Conservation (phyloP, 2,888 invertebrate genomes). For the Melikaiella ostensackeni region DNA sequence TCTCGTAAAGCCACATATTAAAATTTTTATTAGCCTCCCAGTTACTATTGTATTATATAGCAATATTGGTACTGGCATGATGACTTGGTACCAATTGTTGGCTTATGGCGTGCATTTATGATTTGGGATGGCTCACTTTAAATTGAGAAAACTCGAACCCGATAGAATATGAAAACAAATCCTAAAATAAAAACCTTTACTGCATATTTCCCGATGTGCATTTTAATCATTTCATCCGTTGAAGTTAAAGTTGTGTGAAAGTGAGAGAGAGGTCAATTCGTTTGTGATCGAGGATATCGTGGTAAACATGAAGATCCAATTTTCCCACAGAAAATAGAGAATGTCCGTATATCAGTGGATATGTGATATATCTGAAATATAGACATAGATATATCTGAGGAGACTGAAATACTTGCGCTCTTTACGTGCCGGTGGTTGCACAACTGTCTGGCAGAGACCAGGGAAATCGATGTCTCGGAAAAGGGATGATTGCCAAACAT, state of each 20-base stretch:
- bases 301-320: constrained; percentile 40
- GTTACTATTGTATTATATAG: too few relatives aligned
- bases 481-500: constrained; percentile 28
- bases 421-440: constrained; percentile 37
- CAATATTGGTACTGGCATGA: too few relatives aligned
- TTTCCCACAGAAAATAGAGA: constrained; percentile 37
- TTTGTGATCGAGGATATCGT: constrained; percentile 38
- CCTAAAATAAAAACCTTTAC: background rate
- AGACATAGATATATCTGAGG: constrained; percentile 18
- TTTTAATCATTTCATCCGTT: constrained; percentile 26
- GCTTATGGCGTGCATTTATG: too few relatives aligned
- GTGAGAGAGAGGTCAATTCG: constrained; percentile 36
- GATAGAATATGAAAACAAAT: background rate
- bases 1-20: too few relatives aligned
- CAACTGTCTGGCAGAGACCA: constrained; percentile 25
- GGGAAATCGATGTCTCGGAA: constrained; percentile 34
- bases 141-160: background rate
- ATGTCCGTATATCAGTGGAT: constrained; percentile 34
- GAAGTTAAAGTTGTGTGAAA: constrained; percentile 27
- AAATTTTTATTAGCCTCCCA: too few relatives aligned
- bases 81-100: too few relatives aligned
- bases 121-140: background rate
- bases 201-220: constrained; percentile 14
- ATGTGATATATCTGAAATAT: constrained; percentile 14
- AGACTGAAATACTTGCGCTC: constrained; percentile 37